phyloP scores from a whole-genome alignment of 2,797 vertebrate species.

The Bradypodion pumilum region DNA sequence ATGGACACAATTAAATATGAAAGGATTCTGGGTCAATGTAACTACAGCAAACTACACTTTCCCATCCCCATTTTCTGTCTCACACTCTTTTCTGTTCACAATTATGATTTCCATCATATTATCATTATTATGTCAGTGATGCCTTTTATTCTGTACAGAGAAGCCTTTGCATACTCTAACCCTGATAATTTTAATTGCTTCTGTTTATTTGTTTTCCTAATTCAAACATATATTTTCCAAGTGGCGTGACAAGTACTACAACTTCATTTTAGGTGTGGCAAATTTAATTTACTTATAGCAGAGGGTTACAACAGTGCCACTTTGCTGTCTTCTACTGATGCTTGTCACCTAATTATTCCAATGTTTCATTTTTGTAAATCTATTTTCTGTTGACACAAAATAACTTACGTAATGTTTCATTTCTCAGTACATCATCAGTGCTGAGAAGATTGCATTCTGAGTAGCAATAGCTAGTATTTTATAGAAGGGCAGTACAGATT shows the following conservation, averaged over 20 bases:
- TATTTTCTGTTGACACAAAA: neutral
- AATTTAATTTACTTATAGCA: neutral
- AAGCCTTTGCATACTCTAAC: neutral
- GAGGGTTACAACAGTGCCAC: neutral
- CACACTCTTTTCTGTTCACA: neutral
- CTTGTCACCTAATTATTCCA: neutral
- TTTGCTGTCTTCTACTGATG: neutral
- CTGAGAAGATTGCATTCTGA: too few species aligned
- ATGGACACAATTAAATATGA: too few species aligned
- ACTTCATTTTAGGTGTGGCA: neutral
- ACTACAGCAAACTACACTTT: neutral
- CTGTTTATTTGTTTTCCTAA: slow-evolving; percentile 1
- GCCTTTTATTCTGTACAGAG: neutral
- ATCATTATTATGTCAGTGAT: neutral
- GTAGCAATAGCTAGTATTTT: too few species aligned
- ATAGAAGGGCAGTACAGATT: too few species aligned
- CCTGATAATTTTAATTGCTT: neutral
- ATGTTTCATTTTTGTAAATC: neutral
- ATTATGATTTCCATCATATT: neutral
- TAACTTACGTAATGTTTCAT: too few species aligned
- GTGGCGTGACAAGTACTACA: neutral
- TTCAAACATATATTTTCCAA: neutral
- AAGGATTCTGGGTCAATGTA: neutral
- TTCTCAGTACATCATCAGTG: neutral
- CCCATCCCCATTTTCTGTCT: neutral